A percentile compares a stretch with the other conserved stretches of the same genome.
These are phyloP conservation scores for Dendroctonus valens DNA, from an alignment of 1,140 invertebrate genomes.

Conservation along the genomic window DNA sequence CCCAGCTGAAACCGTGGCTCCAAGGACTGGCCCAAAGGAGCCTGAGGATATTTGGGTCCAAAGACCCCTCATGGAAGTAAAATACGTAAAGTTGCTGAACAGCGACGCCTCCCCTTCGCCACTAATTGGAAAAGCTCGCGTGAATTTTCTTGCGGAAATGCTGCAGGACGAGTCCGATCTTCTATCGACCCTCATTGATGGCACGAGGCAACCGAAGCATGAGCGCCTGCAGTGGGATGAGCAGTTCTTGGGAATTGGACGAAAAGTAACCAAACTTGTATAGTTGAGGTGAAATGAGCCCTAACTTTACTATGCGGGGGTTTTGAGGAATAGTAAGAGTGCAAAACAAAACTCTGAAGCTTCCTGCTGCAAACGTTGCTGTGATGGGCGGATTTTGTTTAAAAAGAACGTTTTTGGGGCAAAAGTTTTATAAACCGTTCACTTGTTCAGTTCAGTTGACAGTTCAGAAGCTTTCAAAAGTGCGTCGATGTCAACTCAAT, in stretches of 20 bases:
- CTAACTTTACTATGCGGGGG: too few species aligned
- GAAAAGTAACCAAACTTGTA: constrained; percentile 62
- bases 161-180: constrained; percentile 52
- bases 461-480: too few species aligned
- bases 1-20: constrained; percentile 17
- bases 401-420: too few species aligned
- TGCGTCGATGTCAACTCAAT: too few species aligned
- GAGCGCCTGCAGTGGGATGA: constrained; percentile 82
- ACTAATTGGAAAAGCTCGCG: constrained; percentile 50
- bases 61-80: constrained; percentile 51
- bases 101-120: constrained; percentile 45
- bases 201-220: constrained; percentile 66
- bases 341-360: too few species aligned
- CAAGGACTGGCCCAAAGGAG: constrained; percentile 12
- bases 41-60: constrained; percentile 36
- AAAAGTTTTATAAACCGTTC: too few species aligned
- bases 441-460: too few species aligned
- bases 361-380: too few species aligned
- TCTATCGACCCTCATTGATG: constrained; percentile 52
- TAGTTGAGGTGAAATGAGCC: too few species aligned
- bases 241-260: constrained; percentile 74
- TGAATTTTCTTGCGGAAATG: constrained; percentile 71
- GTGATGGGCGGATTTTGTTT: too few species aligned
- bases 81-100: constrained; percentile 59
- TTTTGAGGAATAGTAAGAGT: too few species aligned